Base-by-base conservation (phyloP, 2,113 vertebrate species). In the Candoia aspera region DNA sequence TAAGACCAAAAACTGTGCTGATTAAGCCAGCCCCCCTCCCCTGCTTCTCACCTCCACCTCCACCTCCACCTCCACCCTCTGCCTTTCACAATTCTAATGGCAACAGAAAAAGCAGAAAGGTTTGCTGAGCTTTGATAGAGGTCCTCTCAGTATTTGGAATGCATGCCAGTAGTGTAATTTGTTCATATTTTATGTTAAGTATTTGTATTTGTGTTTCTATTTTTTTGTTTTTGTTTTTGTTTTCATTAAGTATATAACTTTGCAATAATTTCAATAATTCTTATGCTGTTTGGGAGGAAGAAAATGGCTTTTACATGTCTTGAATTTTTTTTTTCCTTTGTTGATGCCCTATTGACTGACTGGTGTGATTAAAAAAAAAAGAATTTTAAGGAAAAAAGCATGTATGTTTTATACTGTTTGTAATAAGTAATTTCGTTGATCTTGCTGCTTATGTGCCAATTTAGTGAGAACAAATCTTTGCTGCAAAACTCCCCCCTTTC, bases 321-420 rank as follows among this genome's bases (percentile, higher is more conserved):
- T 97, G 97, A 97, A 85, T 42, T 95, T 96, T 21, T 89, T 62
- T 97, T 97, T 96, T 95, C 94, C 96, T 98, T 96, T 96, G 97
- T 98, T 98, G 96, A 96, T 97, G 97, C 97, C 97, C 97, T 95
- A 96, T 89, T 96, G 97, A 97, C 33, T 97, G 98, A 97, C 92
- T 95, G 94, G 95, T 97, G 97, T 98, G 97, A 96, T 96, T 17
- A 91, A 83, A 92, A 92, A 79, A 88, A 89, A 92, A 96, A 97
- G 96, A 97, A 97, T 96, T 97, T 96, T 90, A 93, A 92, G 92
- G 94, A 93, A 96, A 94, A 96, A 97, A 98, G 98, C 98, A 98
- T 98, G 98, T 98, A 97, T 97, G 97, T 98, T 98, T 98, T 98
- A 94, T 98, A 98, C 98, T 97, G 97, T 98, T 98, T 98, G 98